These are phyloP conservation scores for Watersipora subatra DNA, from an alignment of 1,140 invertebrate genomes.

Conservation along the genomic window DNA sequence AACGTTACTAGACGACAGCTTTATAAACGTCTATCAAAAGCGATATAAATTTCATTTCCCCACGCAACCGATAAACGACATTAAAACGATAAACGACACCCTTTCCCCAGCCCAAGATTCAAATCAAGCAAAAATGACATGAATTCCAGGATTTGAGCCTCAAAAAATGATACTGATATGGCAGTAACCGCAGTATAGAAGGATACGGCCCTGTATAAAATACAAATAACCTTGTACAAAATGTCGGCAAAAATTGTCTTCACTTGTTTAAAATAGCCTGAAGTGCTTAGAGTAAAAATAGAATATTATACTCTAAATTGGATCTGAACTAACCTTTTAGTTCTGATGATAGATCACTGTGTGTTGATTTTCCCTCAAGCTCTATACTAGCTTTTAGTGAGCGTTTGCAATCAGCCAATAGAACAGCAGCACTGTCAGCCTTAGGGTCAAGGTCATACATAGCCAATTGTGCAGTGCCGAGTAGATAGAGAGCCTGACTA, in stretches of 20 bases:
- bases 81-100: no score
- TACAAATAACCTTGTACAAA: neutral
- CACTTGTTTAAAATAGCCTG: neutral
- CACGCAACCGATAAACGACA: no score
- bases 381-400: slow-evolving; percentile 27
- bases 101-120: no score
- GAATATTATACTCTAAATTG: neutral
- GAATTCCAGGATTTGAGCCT: neutral
- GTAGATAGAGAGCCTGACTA: slow-evolving; percentile 27
- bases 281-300: neutral
- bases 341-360: slow-evolving; percentile 19
- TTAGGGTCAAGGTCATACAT: slow-evolving; percentile 25
- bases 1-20: no score
- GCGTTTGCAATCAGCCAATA: slow-evolving; percentile 20
- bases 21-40: no score
- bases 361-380: slow-evolving; percentile 28
- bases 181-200: neutral
- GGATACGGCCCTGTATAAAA: neutral
- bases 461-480: slow-evolving; percentile 29
- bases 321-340: slow-evolving; percentile 20
- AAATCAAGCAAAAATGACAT: no score
- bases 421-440: slow-evolving; percentile 18
- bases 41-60: no score
- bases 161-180: neutral
- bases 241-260: neutral